Evolutionary conservation across 2,888 invertebrate species (phyloP).

Genomic region (Marronus borbonicus): DNA sequence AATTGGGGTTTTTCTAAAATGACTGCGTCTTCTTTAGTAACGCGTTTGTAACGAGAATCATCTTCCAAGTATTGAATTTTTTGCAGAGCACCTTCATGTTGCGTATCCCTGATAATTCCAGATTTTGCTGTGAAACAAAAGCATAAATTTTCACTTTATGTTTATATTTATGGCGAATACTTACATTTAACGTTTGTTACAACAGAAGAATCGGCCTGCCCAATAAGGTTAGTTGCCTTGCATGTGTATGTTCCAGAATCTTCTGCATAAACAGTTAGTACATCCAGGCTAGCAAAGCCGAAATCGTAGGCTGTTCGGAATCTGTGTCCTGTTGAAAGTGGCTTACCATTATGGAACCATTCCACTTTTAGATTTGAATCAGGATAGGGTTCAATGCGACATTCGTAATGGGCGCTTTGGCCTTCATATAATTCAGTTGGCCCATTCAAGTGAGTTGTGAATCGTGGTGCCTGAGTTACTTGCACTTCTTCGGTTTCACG

Average conservation of each 20-base stretch:
- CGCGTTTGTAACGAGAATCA: slow-evolving; percentile 83
- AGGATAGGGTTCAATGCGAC: slow-evolving; percentile 93
- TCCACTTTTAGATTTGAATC: slow-evolving; percentile 91
- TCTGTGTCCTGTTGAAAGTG: slow-evolving; percentile 89
- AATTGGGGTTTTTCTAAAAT: slow-evolving; percentile 91
- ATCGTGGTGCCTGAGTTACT: slow-evolving; percentile 87
- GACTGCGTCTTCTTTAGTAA: slow-evolving; percentile 81
- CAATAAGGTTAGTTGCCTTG: slow-evolving; percentile 88
- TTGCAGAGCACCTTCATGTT: slow-evolving; percentile 92
- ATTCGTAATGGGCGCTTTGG: slow-evolving; percentile 94
- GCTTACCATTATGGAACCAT: slow-evolving; percentile 95
- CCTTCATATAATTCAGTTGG: slow-evolving; percentile 89
- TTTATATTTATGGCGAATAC: slow-evolving; percentile 63
- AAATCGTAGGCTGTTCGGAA: slow-evolving; percentile 97
- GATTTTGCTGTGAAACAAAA: slow-evolving; percentile 77
- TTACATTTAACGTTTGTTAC: slow-evolving; percentile 86
- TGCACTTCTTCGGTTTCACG: slow-evolving; percentile 86
- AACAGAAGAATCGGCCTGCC: slow-evolving; percentile 87
- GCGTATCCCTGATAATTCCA: slow-evolving; percentile 90
- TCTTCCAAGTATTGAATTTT: slow-evolving; percentile 95
- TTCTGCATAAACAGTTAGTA: slow-evolving; percentile 93
- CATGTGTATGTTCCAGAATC: slow-evolving; percentile 95
- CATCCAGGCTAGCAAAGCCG: slow-evolving; percentile 96
- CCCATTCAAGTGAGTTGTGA: slow-evolving; percentile 89
- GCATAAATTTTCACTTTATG: not conserved